Evolutionary conservation across 2,888 invertebrate genomes (phyloP), one percentile per base, ranked within the genome.

Genomic region (Ophioninae sp.): DNA sequence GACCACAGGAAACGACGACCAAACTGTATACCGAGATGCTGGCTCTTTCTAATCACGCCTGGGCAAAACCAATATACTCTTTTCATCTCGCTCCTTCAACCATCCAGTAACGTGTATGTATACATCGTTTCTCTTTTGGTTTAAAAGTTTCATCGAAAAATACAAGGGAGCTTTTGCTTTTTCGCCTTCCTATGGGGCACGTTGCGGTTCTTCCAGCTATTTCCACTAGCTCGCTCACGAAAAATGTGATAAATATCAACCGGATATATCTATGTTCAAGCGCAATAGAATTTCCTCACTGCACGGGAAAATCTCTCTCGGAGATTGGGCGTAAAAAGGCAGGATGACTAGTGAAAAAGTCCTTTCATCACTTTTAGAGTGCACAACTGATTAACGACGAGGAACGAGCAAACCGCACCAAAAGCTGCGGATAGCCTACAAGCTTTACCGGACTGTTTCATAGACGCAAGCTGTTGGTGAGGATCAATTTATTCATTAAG

Each of bases 1-100:
- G 61, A 2, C n/a, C 20, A 17, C 56, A 69, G 82, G 73, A 84
- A 85, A 83, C 65, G 84, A 77, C 84, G 82, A 86, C 84, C 85
- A 79, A 82, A 79, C 82, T 10, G 78, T 10, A 51, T 13, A 13
- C 13, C 39, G 77, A 74, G 77, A 73, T 41, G 77, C 76, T 41
- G 61, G 74, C 79, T 59, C 61, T 72, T 69, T 72, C 73, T 83
- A 65, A 75, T 76, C 71, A 58, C 59, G 67, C 30, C 63, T n/a
- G 68, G 17, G 20, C 71, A 73, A 56, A 72, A 72, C 59, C 74
- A 37, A 56, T 63, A 44, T 30, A 13, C 58, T 67, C 67, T 67
- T 39, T 78, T 17, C 22, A 30, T 63, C 63, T 44, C 61, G 20
- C 69, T 58, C 59, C 30, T 69, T 69, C 30, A 56, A 44, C 22